These are phyloP conservation scores for Amitus sp. DNA, from an alignment of 2,888 invertebrate species.

Conservation along the genomic window DNA sequence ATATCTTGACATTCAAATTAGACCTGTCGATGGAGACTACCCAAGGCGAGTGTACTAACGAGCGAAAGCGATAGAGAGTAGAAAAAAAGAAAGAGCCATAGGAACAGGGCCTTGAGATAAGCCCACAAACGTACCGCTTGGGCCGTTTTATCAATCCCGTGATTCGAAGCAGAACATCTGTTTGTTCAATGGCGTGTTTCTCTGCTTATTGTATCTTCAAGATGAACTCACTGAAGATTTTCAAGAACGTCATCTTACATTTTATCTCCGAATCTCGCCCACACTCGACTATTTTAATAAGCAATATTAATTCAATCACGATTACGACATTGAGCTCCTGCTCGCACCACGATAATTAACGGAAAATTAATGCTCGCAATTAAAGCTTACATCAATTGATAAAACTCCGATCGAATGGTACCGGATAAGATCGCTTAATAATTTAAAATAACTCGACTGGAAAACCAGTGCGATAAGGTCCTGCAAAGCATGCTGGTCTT, in stretches of 20 bases:
- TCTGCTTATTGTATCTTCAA: slow-evolving; percentile 32
- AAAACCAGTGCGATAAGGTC: neutral
- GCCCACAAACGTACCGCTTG: slow-evolving; percentile 57
- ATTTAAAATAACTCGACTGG: slow-evolving; percentile 4
- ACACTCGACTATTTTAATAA: neutral
- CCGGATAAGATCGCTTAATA: neutral
- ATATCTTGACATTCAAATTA: slow-evolving; percentile 37
- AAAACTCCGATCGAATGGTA: neutral
- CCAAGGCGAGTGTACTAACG: slow-evolving; percentile 40
- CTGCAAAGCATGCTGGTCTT: slow-evolving; percentile 23
- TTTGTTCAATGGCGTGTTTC: slow-evolving; percentile 25
- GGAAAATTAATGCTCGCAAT: neutral
- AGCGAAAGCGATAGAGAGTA: slow-evolving; percentile 27
- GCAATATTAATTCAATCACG: no score
- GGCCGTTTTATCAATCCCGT: slow-evolving; percentile 28
- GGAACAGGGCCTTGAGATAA: slow-evolving; percentile 49
- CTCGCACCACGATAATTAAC: no score
- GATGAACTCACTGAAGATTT: slow-evolving; percentile 2
- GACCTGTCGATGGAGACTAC: slow-evolving; percentile 41
- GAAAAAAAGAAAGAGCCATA: slow-evolving; percentile 16
- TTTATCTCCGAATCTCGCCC: neutral
- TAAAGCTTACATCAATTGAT: neutral
- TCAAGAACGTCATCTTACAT: neutral
- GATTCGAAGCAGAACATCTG: slow-evolving; percentile 38
- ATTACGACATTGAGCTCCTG: no score